Evolutionary conservation across 2,113 vertebrate genomes (phyloP).

Genomic region (Periophthalmodon schlosseri): DNA sequence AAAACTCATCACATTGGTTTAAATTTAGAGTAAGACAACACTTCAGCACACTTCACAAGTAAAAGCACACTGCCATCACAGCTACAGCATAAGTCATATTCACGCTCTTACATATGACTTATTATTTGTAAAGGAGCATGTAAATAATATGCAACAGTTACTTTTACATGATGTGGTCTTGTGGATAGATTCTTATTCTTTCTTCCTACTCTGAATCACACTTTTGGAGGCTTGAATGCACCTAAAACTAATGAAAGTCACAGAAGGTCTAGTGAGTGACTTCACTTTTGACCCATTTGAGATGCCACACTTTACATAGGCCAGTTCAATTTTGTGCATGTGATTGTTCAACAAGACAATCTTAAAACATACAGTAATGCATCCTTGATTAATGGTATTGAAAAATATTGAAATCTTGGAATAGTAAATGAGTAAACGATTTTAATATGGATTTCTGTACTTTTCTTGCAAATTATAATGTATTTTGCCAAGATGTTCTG

Average conservation of each 20-base stretch:
- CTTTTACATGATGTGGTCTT: background rate
- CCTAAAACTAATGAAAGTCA: background rate
- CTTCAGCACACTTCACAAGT: conserved; percentile 2
- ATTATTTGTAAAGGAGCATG: background rate
- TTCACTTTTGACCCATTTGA: too few relatives aligned
- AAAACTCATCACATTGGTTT: conserved; percentile 11
- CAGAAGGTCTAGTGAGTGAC: background rate
- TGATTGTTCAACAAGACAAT: too few relatives aligned
- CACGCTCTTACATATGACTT: background rate
- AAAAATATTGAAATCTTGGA: background rate
- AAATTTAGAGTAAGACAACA: conserved; percentile 13
- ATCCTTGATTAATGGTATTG: background rate
- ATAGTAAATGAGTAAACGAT: background rate
- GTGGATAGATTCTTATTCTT: background rate
- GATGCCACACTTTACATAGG: too few relatives aligned
- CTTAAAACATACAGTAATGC: background rate
- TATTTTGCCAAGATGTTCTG: background rate
- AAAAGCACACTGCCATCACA: conserved; percentile 3
- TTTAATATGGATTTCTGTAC: background rate
- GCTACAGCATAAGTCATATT: background rate
- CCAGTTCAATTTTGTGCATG: too few relatives aligned
- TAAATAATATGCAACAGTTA: background rate
- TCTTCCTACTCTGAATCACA: background rate
- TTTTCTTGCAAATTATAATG: background rate
- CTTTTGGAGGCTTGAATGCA: background rate